These are phyloP conservation scores for Dasysyrphus albostriatus DNA, from an alignment of 2,888 invertebrate species.

Conservation along the genomic window DNA sequence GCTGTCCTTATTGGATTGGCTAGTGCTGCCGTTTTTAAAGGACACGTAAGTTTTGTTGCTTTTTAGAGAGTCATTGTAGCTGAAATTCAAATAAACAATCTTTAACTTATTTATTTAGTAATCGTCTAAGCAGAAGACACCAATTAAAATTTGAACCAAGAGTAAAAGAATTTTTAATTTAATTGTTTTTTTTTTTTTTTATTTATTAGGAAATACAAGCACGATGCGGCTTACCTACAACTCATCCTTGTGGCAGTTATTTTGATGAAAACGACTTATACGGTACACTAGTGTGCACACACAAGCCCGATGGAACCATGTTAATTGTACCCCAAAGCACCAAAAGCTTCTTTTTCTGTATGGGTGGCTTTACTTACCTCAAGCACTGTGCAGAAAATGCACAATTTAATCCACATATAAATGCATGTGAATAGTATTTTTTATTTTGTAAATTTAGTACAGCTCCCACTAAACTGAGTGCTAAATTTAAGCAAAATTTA, in stretches of 20 bases:
- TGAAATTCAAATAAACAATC: no score
- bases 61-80: no score
- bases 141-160: no score
- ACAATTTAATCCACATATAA: slow-evolving; percentile 21
- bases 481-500: no score
- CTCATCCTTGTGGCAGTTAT: slow-evolving; percentile 58
- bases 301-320: slow-evolving; percentile 78
- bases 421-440: slow-evolving; percentile 42
- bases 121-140: no score
- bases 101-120: no score
- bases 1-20: slow-evolving; percentile 34
- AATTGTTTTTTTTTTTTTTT: not conserved
- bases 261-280: slow-evolving; percentile 77
- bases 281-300: slow-evolving; percentile 78
- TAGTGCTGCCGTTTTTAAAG: not conserved
- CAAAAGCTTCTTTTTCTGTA: slow-evolving; percentile 80
- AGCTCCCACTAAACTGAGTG: not conserved
- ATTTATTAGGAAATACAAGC: not conserved
- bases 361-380: slow-evolving; percentile 76
- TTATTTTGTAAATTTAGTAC: not conserved
- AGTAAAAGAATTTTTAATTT: no score
- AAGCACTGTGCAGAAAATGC: slow-evolving; percentile 73
- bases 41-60: slow-evolving; percentile 16
- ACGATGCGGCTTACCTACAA: slow-evolving; percentile 22
- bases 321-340: slow-evolving; percentile 80